Conservation (phyloP, 2,888 invertebrate species). For the Cheilosia vernalis region DNA sequence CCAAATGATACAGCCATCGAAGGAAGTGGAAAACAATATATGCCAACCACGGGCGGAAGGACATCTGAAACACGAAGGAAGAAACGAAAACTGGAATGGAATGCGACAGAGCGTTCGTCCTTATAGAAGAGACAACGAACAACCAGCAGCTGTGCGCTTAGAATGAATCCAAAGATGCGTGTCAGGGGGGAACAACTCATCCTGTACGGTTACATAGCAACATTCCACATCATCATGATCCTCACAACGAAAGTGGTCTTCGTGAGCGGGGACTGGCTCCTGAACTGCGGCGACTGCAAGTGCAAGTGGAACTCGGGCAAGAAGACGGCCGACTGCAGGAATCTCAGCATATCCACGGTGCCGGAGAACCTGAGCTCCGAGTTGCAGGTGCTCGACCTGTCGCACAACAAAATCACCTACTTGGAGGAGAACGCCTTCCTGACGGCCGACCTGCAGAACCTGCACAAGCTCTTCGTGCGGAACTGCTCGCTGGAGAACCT, state of each 20-base stretch:
- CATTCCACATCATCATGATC: conserved; percentile 75
- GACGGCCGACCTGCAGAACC: conserved; percentile 88
- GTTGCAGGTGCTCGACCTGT: conserved; percentile 88
- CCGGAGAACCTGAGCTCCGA: conserved; percentile 89
- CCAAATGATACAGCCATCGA: conserved; percentile 60
- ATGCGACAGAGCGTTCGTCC: conserved; percentile 6
- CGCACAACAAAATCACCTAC: conserved; percentile 87
- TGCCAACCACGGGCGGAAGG: conserved; percentile 15
- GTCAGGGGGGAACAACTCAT: conserved; percentile 66
- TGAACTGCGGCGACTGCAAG: conserved; percentile 85
- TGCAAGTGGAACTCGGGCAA: conserved; percentile 94
- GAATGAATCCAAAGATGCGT: conserved; percentile 72
- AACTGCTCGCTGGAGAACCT: conserved; percentile 89
- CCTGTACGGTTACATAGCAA: conserved; percentile 60
- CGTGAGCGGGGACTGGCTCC: conserved; percentile 80
- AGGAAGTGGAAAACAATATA: conserved; percentile 35
- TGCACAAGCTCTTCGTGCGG: conserved; percentile 90
- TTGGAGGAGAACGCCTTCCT: conserved; percentile 88
- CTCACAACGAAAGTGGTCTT: conserved; percentile 73
- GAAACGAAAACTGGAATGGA: conserved; percentile 33
- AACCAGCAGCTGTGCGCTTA: conserved; percentile 24
- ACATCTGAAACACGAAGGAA: conserved; percentile 34
- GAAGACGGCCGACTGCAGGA: conserved; percentile 91
- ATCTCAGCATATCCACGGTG: conserved; percentile 87
- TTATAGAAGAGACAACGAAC: conserved; percentile 2